Base-by-base conservation (phyloP, 1,140 invertebrate species). In the Aporrectodea caliginosa region DNA sequence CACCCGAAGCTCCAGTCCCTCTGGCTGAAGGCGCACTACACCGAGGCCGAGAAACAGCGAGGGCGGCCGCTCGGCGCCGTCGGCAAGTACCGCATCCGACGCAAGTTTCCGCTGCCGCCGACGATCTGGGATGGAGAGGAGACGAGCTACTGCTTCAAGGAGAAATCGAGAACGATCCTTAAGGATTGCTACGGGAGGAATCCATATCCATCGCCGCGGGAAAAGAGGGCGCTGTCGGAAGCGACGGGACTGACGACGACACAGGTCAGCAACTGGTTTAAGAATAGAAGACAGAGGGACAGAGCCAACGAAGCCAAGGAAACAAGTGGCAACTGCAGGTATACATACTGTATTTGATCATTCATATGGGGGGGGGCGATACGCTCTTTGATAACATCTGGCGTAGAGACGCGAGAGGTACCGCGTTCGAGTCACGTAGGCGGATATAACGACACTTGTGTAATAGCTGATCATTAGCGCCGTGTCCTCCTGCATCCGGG, bases 91-190 rank as follows among this genome's bases (percentile, higher is more conserved):
- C 90, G 98, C 43, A 95, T 99, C n/a, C 90, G 98, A 58, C 92
- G 96, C 87, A 99, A 99, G 90, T 98, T 97, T 88, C 97, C 97
- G 1, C 88, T 99, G 81, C 98, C 98, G 2, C 89, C 95, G 82
- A 99, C 97, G 43, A 99, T 99, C 84, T 99, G 97, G 98, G 97
- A 99, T 86, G 97, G 98, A 34, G 98, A 99, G 87, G 96, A 99
- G 88, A 99, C 96, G 1, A 95, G 94, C 83, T 99, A 99, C 88
- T 99, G 97, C 90, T 99, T 99, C 90, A 99, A 99, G 89, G 98
- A 99, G 89, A 90, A 98, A 75, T 99, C 98, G 82, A 35, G 75
- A 32, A 29, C 31, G 70, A 32, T 72, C 6, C 27, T 76, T 2
- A 76, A 76, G 43, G 75, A 76, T 31, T 76, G 75, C 75, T 76